A percentile compares a stretch with the other conserved stretches of the same genome.
These are phyloP conservation scores for Musca domestica DNA, from an alignment of 1,140 invertebrate genomes.

Conservation along the genomic window DNA sequence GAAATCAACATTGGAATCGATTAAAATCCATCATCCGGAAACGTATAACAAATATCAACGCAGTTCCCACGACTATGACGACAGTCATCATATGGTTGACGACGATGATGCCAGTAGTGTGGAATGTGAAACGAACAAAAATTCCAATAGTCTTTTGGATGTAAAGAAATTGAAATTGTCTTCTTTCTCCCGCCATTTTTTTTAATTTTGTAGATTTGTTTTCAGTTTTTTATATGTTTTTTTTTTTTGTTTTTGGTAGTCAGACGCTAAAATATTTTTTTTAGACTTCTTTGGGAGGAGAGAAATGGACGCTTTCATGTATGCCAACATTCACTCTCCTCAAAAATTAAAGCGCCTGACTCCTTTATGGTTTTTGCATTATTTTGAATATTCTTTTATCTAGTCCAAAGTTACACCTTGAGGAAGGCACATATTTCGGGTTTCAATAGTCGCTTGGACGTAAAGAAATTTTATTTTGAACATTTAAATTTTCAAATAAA, in stretches of 20 bases:
- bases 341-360: too few relatives aligned
- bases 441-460: too few relatives aligned
- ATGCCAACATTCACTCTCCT: too few relatives aligned
- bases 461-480: too few relatives aligned
- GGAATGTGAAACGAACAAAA: constrained; percentile 22
- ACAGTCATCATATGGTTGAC: not conserved
- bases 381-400: too few relatives aligned
- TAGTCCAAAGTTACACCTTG: too few relatives aligned
- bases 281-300: too few relatives aligned
- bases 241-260: not conserved
- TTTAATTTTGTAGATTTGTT: constrained; percentile 3
- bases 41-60: constrained; percentile 42
- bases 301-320: too few relatives aligned
- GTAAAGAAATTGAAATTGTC: constrained; percentile 19
- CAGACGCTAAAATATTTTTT: too few relatives aligned
- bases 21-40: constrained; percentile 24
- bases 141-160: constrained; percentile 67
- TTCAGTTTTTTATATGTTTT: not conserved
- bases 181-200: not conserved
- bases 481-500: too few relatives aligned
- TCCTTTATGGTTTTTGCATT: too few relatives aligned
- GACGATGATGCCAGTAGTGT: constrained; percentile 39
- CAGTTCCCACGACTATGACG: constrained; percentile 34
- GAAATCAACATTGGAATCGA: constrained; percentile 31
- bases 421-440: too few relatives aligned